Evolutionary conservation across 2,888 invertebrate genomes (phyloP).

Genomic region (Yponomeuta sedellus): DNA sequence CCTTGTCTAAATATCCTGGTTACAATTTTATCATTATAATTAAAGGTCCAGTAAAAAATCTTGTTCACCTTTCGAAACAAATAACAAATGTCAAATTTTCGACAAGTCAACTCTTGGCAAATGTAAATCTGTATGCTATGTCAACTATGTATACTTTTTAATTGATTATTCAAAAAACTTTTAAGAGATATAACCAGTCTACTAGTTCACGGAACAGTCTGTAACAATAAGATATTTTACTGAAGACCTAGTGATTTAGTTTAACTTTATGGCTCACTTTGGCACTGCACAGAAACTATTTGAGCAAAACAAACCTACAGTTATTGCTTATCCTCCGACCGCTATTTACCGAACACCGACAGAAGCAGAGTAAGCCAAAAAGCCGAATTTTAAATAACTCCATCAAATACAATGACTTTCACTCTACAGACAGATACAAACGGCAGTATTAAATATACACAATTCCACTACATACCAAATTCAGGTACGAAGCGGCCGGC

Average conservation of each 20-base stretch:
- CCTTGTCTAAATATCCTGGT: not conserved
- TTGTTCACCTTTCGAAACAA: conserved; percentile 39
- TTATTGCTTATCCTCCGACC: conserved; percentile 38
- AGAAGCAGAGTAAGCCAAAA: conserved; percentile 73
- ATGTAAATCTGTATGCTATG: conserved; percentile 54
- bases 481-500: conserved; percentile 11
- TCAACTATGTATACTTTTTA: conserved; percentile 36
- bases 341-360: conserved; percentile 38
- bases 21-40: conserved; percentile 3
- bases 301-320: conserved; percentile 62
- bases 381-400: conserved; percentile 51
- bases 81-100: conserved; percentile 45
- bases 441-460: conserved; percentile 12
- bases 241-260: conserved; percentile 59
- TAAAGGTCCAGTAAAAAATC: conserved; percentile 56
- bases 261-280: conserved; percentile 70
- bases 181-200: conserved; percentile 71
- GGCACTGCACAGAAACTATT: conserved; percentile 64
- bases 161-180: conserved; percentile 48
- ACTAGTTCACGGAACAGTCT: conserved; percentile 71
- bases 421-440: conserved; percentile 23
- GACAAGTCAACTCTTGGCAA: conserved; percentile 48
- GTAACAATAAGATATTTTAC: conserved; percentile 65
- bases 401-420: conserved; percentile 26
- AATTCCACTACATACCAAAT: conserved; percentile 12